Evolutionary conservation across 53 echinoderm and acorn worm genomes (phyloP), one percentile per base, ranked within the genome.

Genomic region (Crossaster papposus): DNA sequence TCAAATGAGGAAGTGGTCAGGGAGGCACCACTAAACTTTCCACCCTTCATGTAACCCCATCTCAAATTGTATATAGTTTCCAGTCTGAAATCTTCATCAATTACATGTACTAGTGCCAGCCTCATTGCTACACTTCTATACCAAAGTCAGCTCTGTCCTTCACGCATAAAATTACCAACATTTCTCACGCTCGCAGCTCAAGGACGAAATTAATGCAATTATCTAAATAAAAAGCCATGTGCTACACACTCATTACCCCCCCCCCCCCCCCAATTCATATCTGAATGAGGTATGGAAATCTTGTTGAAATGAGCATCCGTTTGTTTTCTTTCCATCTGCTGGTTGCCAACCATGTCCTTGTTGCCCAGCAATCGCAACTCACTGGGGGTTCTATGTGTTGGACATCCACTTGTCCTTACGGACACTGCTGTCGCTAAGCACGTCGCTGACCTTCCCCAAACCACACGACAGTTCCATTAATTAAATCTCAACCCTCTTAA

Each of bases 401-500:
- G n/a, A 31, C 33, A 44, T 70, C 83, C 70, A 83, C 83, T 83
- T 83, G 83, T 83, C 83, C 83, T 83, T 83, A 85, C 12, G 85
- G 29, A 28, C 85, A 85, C 85, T 29, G 53, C 72, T 30, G 37
- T 33, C 36, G 30, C 11, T 17, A 30, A 83, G 83, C 70, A 85
- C 54, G 54, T 72, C 11, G 55, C 53, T 32, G 84, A 50, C 84
- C 72, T 84, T 84, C 85, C 44, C 52, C 32, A 9, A 51, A 72
- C 85, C 73, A 54, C 85, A 85, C 38, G 85, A 72, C 13, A 29
- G 36, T 32, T 35, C 52, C 31, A 18, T 29, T 73, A 73, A 85
- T 85, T 85, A 85, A 85, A 85, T 33, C 82, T 65, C 35, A 81
- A 32, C 58, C 54, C 54, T 18, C 15, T 68, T 28, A 68, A 68